Evolutionary conservation across 2,113 vertebrate species (phyloP).

Genomic region (Ptyas mucosa): DNA sequence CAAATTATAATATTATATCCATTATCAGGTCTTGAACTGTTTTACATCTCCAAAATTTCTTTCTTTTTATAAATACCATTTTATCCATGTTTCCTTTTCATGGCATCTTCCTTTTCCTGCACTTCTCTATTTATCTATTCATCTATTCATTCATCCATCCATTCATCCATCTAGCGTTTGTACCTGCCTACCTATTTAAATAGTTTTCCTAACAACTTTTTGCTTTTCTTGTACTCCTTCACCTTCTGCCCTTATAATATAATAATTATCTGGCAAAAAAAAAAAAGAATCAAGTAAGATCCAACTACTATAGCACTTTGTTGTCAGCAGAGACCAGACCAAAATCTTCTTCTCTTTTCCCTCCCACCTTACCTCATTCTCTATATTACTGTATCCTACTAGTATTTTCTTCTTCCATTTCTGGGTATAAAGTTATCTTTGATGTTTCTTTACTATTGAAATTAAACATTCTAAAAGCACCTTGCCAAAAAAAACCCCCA

Average conservation of each 20-base stretch:
- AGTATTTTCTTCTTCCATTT: not conserved
- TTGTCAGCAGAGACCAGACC: not conserved
- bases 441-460: not conserved
- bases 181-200: not conserved
- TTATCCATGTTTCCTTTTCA: not conserved
- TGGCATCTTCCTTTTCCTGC: not conserved
- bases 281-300: not conserved
- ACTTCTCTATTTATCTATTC: not conserved
- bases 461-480: not conserved
- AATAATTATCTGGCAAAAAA: not conserved
- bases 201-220: not conserved
- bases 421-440: not conserved
- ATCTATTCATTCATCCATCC: not conserved
- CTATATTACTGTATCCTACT: not conserved
- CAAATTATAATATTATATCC: not conserved
- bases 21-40: not conserved
- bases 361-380: not conserved
- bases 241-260: not conserved
- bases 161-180: not conserved
- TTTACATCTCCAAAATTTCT: not conserved
- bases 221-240: not conserved
- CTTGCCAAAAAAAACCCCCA: not conserved
- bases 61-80: not conserved
- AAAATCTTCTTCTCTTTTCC: not conserved
- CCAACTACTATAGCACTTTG: not conserved